Evolutionary conservation across 2,888 invertebrate genomes (phyloP).

Genomic region (Gasteruption jaculator): DNA sequence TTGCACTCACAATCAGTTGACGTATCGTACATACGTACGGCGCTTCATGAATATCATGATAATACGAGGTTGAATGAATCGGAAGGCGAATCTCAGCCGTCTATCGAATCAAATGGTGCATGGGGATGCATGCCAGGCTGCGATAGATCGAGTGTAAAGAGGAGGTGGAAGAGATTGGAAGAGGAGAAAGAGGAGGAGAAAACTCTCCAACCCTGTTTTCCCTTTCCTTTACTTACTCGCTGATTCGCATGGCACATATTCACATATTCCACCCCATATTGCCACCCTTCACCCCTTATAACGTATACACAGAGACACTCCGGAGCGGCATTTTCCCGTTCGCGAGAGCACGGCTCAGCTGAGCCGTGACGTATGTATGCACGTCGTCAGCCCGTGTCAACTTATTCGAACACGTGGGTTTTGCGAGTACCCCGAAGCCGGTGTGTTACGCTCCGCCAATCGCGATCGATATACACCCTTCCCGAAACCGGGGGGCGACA

Average conservation of each 20-base stretch:
- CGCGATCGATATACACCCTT: constrained; percentile 10
- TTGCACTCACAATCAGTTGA: no score
- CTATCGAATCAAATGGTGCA: constrained; percentile 33
- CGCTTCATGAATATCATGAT: no score
- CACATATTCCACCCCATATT: constrained; percentile 36
- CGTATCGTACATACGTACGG: no score
- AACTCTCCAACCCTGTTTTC: constrained; percentile 40
- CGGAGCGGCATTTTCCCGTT: constrained; percentile 25
- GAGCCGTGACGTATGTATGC: constrained; percentile 31
- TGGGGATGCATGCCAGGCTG: constrained; percentile 29
- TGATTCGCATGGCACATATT: constrained; percentile 41
- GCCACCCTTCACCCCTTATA: constrained; percentile 16
- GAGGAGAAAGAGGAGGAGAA: constrained; percentile 26
- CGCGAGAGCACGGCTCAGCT: constrained; percentile 32
- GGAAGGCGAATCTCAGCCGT: no score
- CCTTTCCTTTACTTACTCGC: constrained; percentile 39
- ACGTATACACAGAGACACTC: constrained; percentile 18
- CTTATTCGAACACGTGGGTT: constrained; percentile 33
- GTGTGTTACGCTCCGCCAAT: constrained; percentile 4
- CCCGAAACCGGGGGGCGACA: constrained; percentile 5
- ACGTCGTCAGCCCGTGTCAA: constrained; percentile 25
- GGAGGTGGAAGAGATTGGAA: constrained; percentile 19
- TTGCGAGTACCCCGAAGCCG: constrained; percentile 15
- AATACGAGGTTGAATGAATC: no score
- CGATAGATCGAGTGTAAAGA: constrained; percentile 28